Conservation (phyloP, 2,888 invertebrate genomes). For the Galerucella calmariensis region DNA sequence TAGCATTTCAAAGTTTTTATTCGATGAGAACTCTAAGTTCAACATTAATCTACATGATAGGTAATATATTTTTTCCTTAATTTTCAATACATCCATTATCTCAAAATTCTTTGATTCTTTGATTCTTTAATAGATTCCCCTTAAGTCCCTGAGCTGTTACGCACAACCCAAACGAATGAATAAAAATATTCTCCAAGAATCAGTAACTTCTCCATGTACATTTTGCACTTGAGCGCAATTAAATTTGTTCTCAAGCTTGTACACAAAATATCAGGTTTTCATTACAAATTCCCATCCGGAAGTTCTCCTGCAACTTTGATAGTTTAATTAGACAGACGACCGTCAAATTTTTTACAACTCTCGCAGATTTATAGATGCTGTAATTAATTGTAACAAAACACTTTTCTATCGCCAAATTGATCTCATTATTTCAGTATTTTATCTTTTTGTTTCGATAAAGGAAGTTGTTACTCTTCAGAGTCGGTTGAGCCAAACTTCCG, state of each 20-base stretch:
- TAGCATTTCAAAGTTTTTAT: too few relatives aligned
- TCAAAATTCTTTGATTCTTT: too few relatives aligned
- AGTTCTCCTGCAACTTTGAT: constrained; percentile 44
- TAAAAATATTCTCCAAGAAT: too few relatives aligned
- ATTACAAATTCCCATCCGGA: constrained; percentile 41
- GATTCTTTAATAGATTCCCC: too few relatives aligned
- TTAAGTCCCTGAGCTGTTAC: too few relatives aligned
- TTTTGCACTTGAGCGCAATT: neutral
- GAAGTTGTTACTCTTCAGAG: neutral
- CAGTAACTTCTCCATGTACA: neutral
- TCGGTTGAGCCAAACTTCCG: neutral
- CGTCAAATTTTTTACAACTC: constrained; percentile 22
- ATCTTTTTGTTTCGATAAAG: constrained; percentile 13
- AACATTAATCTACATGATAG: too few relatives aligned
- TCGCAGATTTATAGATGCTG: constrained; percentile 30
- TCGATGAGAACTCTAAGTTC: too few relatives aligned
- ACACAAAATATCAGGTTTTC: constrained; percentile 18
- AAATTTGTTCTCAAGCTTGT: neutral
- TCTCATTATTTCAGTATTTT: constrained; percentile 15
- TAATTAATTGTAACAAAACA: constrained; percentile 30
- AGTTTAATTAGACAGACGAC: constrained; percentile 46
- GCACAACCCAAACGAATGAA: too few relatives aligned
- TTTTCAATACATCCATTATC: too few relatives aligned
- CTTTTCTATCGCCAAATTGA: constrained; percentile 21
- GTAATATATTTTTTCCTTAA: too few relatives aligned